Base-by-base conservation (phyloP, 2,888 invertebrate species). In the Ptychoptera albimana region DNA sequence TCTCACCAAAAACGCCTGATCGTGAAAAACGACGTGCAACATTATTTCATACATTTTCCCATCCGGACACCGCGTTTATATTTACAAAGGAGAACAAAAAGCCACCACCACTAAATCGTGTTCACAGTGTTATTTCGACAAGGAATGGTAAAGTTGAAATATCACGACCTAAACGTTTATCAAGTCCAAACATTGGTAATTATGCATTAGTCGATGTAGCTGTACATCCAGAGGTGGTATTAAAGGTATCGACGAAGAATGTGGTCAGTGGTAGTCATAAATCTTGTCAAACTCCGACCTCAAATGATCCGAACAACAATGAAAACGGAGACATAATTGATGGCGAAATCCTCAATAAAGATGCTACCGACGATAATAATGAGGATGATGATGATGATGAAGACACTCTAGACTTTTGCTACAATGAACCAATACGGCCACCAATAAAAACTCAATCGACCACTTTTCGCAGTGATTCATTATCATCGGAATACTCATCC, bases 51-150 rank as follows among this genome's bases (percentile, higher is more conserved):
- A 52, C 57, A 9, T 60, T 58, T 47, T 57, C 56, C 0, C 60
- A 60, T 54, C 59, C 60, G 5, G 60, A 60, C 39, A 60, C 57
- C 2, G 50, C 57, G 29, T 57, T 56, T 39, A 52, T 59, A 11
- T 60, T 60, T 34, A 59, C 60, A n/a, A 55, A 59, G 44, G 57
- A 55, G 43, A 59, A 60, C 48, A 58, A 57, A 40, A 56, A 57
- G 49, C 55, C 58, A 6, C 49, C 49, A 2, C 10, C 23, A 13
- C 5, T 11, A 45, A 29, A 14, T 16, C 42, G 36, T 43, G 30
- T 50, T 40, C 44, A 48, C 32, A 42, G 52, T 5, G 47, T 54
- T n/a, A 53, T 57, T 43, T 55, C 50, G 5, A 53, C 55, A 1
- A 53, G 54, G 45, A 57, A 55, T 13, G 53, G 53, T 39, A 49